phyloP scores from a whole-genome alignment of 2,888 invertebrate genomes.

The Lydus trimaculatus region DNA sequence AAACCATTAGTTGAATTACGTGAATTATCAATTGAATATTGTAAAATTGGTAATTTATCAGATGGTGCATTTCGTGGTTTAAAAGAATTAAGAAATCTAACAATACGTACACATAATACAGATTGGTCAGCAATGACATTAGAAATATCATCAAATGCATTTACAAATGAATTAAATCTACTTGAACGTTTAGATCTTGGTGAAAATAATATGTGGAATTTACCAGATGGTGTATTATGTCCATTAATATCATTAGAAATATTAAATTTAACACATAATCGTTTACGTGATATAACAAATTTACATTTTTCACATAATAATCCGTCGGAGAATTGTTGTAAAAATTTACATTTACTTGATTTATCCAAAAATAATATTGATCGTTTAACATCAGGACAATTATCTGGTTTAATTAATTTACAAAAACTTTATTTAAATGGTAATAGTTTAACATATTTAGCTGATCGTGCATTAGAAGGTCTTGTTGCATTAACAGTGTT shows the following conservation, averaged over 20 bases:
- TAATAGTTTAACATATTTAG: slow-evolving; percentile 78
- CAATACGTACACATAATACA: slow-evolving; percentile 83
- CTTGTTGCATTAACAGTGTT: slow-evolving; percentile 75
- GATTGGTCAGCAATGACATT: slow-evolving; percentile 84
- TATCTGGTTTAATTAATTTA: slow-evolving; percentile 74
- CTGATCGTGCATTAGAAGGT: slow-evolving; percentile 80
- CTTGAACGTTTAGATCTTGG: slow-evolving; percentile 78
- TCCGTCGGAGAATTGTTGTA: slow-evolving; percentile 73
- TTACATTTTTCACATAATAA: slow-evolving; percentile 73
- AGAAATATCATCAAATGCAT: slow-evolving; percentile 76
- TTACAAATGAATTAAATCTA: slow-evolving; percentile 75
- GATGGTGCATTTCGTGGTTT: slow-evolving; percentile 84
- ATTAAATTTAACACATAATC: slow-evolving; percentile 81
- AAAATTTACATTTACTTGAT: slow-evolving; percentile 74
- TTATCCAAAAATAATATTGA: slow-evolving; percentile 81
- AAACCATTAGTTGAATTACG: slow-evolving; percentile 77
- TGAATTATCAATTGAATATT: slow-evolving; percentile 81
- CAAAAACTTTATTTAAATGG: slow-evolving; percentile 78
- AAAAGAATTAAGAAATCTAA: slow-evolving; percentile 78
- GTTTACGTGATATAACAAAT: slow-evolving; percentile 76
- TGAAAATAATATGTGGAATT: slow-evolving; percentile 81
- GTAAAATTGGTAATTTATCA: slow-evolving; percentile 82
- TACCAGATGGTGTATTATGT: slow-evolving; percentile 80
- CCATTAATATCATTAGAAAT: slow-evolving; percentile 76
- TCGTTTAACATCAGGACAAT: slow-evolving; percentile 73